Percentiles rank a stretch among this genome's conserved stretches.
These are phyloP conservation scores for Molossus alvarezi DNA, from an alignment of 2,797 vertebrate genomes.

Conservation along the genomic window DNA sequence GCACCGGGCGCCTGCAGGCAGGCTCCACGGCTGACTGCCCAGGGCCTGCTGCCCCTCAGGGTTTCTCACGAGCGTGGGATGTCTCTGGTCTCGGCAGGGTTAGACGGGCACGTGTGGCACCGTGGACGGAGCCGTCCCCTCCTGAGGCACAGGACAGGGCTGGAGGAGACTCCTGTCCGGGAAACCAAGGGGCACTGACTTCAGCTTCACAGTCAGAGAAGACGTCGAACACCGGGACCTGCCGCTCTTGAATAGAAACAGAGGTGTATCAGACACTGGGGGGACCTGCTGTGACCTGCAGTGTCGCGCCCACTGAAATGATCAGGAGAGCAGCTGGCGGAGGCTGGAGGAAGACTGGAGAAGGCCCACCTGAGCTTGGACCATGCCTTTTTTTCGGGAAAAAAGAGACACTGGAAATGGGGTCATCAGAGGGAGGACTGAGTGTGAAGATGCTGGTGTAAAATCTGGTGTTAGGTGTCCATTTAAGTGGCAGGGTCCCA, in stretches of 20 bases:
- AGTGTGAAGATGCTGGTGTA: neutral
- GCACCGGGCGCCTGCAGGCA: neutral
- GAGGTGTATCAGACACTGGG: neutral
- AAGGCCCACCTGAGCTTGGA: neutral
- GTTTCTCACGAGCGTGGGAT: neutral
- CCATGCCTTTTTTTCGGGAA: neutral
- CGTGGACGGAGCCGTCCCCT: neutral
- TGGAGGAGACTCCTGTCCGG: neutral
- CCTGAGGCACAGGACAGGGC: conserved; percentile 20
- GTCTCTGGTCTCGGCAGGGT: conserved; percentile 26
- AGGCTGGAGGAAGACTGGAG: neutral
- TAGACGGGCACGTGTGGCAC: conserved; percentile 52
- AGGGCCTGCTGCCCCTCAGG: neutral
- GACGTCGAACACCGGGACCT: neutral
- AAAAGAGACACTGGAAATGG: neutral
- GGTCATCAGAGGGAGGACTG: neutral
- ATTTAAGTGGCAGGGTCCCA: neutral
- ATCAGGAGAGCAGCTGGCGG: neutral
- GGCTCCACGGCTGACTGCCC: neutral
- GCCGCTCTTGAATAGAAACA: neutral
- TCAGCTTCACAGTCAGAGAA: neutral
- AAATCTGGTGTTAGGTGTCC: neutral
- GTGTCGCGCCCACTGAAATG: neutral
- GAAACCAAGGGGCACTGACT: neutral
- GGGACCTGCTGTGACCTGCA: neutral